Conservation (phyloP, 2,113 vertebrate species). For the Philantomba maxwellii region DNA sequence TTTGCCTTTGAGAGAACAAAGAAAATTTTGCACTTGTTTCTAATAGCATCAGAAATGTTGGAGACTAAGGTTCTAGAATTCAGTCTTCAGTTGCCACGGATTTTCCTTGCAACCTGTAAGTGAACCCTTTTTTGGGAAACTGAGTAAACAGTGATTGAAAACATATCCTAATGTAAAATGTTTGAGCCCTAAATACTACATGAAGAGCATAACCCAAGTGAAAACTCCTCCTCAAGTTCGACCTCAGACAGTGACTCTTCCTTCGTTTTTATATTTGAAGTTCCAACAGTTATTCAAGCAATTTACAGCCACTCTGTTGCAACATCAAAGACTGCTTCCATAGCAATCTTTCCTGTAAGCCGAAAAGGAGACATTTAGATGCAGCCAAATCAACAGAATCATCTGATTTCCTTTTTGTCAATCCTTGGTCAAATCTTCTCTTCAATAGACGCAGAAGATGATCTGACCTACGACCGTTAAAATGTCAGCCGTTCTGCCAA, state of each 20-base stretch:
- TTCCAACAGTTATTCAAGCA: constrained; percentile 30
- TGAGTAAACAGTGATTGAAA: background rate
- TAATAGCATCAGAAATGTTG: background rate
- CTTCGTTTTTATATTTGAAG: constrained; percentile 1
- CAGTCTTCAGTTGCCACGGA: background rate
- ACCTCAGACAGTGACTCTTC: constrained; percentile 7
- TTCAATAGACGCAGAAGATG: constrained; percentile 36
- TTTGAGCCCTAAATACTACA: background rate
- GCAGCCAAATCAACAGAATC: constrained; percentile 60
- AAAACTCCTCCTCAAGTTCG: background rate
- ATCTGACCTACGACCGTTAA: constrained; percentile 51
- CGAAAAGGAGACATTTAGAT: constrained; percentile 61
- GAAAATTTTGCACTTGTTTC: background rate
- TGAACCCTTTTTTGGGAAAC: background rate
- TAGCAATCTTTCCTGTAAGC: constrained; percentile 38
- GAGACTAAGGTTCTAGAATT: background rate
- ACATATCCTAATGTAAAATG: background rate
- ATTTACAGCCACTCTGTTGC: constrained; percentile 41
- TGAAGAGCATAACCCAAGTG: background rate
- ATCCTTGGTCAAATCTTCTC: constrained; percentile 54
- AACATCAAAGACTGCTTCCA: constrained; percentile 37
- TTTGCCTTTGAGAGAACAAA: background rate
- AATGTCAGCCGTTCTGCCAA: constrained; percentile 57
- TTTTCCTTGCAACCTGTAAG: background rate
- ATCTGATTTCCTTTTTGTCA: constrained; percentile 43